Evolutionary conservation across 2,113 vertebrate species (phyloP).

Genomic region (Brachyhypopomus gauderio): DNA sequence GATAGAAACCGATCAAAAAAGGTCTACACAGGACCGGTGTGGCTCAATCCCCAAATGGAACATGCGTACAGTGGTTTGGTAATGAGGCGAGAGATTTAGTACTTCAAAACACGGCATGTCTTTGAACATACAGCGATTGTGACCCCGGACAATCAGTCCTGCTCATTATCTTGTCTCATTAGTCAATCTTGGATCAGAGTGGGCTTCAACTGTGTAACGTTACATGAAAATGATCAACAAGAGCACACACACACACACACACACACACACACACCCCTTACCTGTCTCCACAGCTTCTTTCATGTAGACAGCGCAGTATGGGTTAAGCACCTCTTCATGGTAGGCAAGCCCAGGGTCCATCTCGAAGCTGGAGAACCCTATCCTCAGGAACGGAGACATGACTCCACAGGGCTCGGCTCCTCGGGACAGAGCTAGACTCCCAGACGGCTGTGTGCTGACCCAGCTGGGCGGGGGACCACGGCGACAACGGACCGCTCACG

Average conservation of each 20-base stretch:
- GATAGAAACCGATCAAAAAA: too few species aligned
- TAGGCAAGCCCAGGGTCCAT: constrained; percentile 87
- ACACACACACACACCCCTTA: constrained; percentile 55
- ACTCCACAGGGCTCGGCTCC: background rate
- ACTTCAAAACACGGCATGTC: too few species aligned
- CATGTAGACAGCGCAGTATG: constrained; percentile 94
- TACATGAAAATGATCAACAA: too few species aligned
- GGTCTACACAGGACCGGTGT: too few species aligned
- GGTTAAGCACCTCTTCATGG: constrained; percentile 84
- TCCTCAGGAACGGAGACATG: constrained; percentile 96
- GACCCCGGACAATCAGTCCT: too few species aligned
- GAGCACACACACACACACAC: background rate
- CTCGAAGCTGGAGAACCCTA: constrained; percentile 93
- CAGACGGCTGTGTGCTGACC: background rate
- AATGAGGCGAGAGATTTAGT: too few species aligned
- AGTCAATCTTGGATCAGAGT: too few species aligned
- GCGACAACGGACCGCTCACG: background rate
- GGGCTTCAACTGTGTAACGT: too few species aligned
- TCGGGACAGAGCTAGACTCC: background rate
- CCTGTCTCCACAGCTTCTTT: constrained; percentile 93
- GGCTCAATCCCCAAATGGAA: too few species aligned
- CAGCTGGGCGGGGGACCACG: background rate
- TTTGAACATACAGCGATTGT: too few species aligned
- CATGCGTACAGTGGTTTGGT: too few species aligned
- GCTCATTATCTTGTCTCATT: too few species aligned